Evolutionary conservation across 2,888 invertebrate genomes (phyloP).

Genomic region (Cecidostiba fungosa): DNA sequence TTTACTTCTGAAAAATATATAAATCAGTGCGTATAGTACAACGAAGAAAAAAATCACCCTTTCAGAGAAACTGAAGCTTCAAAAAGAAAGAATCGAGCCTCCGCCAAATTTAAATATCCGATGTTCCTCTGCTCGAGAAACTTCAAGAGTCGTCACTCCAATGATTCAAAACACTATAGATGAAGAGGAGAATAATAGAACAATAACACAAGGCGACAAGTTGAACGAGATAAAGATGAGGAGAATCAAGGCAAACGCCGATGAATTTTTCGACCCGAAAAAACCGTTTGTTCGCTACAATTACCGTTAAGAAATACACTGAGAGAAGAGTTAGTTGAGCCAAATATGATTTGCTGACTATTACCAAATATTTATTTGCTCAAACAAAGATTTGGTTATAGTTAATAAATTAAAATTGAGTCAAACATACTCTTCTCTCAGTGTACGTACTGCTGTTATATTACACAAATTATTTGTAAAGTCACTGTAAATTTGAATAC

Average conservation of each 20-base stretch:
- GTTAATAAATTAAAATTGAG: too few species aligned
- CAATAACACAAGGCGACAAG: slow-evolving; percentile 68
- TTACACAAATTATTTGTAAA: too few species aligned
- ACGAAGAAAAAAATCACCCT: not conserved
- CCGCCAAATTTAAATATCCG: not conserved
- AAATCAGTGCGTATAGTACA: not conserved
- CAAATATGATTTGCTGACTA: too few species aligned
- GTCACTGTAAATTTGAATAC: too few species aligned
- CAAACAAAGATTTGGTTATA: too few species aligned
- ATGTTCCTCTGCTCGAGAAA: not conserved
- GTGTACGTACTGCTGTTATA: too few species aligned
- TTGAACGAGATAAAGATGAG: slow-evolving; percentile 68
- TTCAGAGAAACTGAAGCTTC: not conserved
- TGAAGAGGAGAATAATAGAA: not conserved
- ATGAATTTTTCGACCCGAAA: not conserved
- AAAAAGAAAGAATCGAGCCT: not conserved
- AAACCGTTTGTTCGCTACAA: not conserved
- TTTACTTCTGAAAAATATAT: not conserved
- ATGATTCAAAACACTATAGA: not conserved
- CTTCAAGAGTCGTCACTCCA: not conserved
- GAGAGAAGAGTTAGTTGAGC: too few species aligned
- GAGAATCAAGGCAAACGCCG: slow-evolving; percentile 49
- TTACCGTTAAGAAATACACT: not conserved
- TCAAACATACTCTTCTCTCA: too few species aligned
- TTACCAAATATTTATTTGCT: too few species aligned